Percentiles rank a stretch among this genome's conserved stretches.
Evolutionary conservation across 2,797 vertebrate genomes (phyloP).

Genomic region (Characodon lateralis): DNA sequence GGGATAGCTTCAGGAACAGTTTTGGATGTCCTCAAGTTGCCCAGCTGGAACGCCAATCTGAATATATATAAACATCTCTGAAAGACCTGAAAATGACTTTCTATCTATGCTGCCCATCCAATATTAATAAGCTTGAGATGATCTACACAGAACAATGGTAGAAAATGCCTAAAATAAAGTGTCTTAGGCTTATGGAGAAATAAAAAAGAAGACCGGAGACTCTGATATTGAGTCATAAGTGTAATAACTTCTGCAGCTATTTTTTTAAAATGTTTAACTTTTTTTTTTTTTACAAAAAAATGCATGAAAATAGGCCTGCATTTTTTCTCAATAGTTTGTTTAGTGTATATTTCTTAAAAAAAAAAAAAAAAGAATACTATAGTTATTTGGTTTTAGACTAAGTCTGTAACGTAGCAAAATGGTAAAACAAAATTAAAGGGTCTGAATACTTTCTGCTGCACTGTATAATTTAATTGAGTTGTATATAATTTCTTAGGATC

Average conservation of each 20-base stretch:
- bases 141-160: neutral
- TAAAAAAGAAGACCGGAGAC: neutral
- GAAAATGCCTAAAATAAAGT: too few relatives aligned
- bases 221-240: neutral
- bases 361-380: neutral
- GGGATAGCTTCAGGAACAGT: too few relatives aligned
- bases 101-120: neutral
- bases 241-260: neutral
- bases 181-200: neutral
- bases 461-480: neutral
- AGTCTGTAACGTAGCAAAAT: neutral
- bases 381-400: neutral
- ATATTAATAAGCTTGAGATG: neutral
- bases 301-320: neutral
- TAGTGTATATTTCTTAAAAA: too few relatives aligned
- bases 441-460: neutral
- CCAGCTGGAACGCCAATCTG: neutral
- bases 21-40: too few relatives aligned
- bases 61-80: neutral
- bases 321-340: neutral
- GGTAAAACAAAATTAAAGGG: neutral
- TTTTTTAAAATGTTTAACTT: neutral
- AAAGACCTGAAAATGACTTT: neutral
- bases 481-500: neutral
- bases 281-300: neutral